Evolutionary conservation across 2,888 invertebrate genomes (phyloP).

Genomic region (Cosmorhoe ocellata): DNA sequence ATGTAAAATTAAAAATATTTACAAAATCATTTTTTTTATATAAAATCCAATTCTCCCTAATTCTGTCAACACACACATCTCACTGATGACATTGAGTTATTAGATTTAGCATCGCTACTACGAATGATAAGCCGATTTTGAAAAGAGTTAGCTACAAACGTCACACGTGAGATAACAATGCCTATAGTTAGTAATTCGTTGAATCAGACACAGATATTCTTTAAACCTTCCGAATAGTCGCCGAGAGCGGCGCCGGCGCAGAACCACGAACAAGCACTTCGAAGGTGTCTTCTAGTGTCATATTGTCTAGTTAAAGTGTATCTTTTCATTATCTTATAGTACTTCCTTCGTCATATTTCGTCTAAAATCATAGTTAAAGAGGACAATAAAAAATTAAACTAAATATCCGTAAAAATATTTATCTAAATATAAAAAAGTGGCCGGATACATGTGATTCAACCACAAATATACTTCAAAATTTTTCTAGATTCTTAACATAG

Average conservation of each 20-base stretch:
- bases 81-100: no score
- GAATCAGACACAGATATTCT: no score
- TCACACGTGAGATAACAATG: no score
- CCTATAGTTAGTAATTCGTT: no score
- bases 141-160: neutral
- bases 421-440: conserved; percentile 4
- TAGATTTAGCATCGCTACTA: neutral
- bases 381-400: neutral
- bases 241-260: no score
- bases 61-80: neutral
- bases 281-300: no score
- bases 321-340: no score
- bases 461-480: neutral
- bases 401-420: conserved; percentile 8
- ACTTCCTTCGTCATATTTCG: no score
- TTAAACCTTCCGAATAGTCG: no score
- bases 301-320: no score
- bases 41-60: conserved; percentile 13
- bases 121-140: neutral
- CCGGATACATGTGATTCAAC: conserved; percentile 1
- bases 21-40: conserved; percentile 14
- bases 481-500: neutral
- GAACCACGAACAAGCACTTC: no score
- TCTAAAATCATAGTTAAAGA: neutral
- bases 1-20: conserved; percentile 16